Conservation (phyloP, 1,140 invertebrate genomes). For the Trypoxylus dichotomus region DNA sequence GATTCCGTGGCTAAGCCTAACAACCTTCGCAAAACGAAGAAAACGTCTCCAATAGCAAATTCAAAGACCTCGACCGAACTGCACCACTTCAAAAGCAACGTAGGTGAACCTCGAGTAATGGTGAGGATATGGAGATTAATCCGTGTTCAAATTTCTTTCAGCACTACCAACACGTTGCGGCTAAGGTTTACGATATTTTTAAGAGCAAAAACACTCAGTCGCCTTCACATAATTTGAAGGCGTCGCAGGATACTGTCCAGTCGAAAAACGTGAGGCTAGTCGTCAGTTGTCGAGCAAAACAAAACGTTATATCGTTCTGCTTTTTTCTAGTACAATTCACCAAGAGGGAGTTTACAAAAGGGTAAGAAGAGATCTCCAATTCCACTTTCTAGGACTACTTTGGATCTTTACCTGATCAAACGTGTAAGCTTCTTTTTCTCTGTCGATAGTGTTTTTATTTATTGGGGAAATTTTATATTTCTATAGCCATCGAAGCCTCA, state of each 20-base stretch:
- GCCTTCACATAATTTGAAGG: not conserved
- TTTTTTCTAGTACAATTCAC: not conserved
- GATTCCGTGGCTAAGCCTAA: not conserved
- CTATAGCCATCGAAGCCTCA: no score
- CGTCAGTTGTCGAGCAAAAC: no score
- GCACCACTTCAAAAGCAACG: not conserved
- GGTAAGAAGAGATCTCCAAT: not conserved
- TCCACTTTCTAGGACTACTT: not conserved
- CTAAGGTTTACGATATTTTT: not conserved
- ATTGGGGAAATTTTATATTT: no score
- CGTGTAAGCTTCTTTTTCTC: no score
- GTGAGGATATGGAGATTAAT: no score
- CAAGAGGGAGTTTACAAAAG: not conserved
- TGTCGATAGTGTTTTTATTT: no score
- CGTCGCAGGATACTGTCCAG: not conserved
- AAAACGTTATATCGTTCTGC: not conserved
- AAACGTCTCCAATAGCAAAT: not conserved
- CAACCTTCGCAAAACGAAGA: not conserved
- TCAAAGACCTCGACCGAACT: not conserved
- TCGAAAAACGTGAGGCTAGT: not conserved
- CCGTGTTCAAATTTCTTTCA: not conserved
- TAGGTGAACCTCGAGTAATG: not conserved
- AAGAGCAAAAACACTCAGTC: not conserved
- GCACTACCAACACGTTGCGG: not conserved
- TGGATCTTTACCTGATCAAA: not conserved